Percentiles rank a stretch among this genome's conserved stretches.
phyloP scores from a whole-genome alignment of 2,888 invertebrate genomes.

The Corythucha ciliata region DNA sequence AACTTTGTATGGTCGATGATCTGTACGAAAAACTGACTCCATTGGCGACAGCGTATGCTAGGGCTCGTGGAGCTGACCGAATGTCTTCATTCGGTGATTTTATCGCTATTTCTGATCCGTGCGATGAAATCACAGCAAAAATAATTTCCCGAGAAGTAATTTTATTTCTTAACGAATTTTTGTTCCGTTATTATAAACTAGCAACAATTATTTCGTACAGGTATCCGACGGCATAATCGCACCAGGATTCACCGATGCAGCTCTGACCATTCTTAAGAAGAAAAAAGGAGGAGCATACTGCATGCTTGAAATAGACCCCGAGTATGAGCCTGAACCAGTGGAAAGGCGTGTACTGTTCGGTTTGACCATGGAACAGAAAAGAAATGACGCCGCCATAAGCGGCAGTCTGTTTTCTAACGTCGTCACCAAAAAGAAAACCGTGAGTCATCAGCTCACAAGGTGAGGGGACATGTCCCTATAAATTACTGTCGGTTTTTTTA shows the following conservation, averaged over 20 bases:
- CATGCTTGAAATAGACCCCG: constrained; percentile 80
- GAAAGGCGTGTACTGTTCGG: constrained; percentile 82
- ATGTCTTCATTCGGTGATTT: constrained; percentile 99
- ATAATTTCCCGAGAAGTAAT: constrained; percentile 72
- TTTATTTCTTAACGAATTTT: no score
- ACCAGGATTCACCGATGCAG: constrained; percentile 76
- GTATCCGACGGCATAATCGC: constrained; percentile 99
- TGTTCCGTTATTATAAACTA: background rate
- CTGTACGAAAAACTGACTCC: constrained; percentile 62
- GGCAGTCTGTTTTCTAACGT: constrained; percentile 67
- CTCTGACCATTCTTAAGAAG: constrained; percentile 75
- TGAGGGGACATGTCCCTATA: background rate
- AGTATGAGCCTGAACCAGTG: constrained; percentile 66
- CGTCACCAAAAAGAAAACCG: constrained; percentile 57
- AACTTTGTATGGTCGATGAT: constrained; percentile 90
- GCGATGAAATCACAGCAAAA: constrained; percentile 81
- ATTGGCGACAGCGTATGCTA: constrained; percentile 82
- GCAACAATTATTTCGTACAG: constrained; percentile 44
- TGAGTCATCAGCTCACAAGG: no score
- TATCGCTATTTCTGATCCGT: constrained; percentile 82
- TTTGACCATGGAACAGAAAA: constrained; percentile 71
- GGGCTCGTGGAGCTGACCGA: constrained; percentile 93
- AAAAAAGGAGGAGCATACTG: constrained; percentile 93
- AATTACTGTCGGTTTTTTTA: constrained; percentile 36
- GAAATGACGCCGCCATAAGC: constrained; percentile 81